Percentiles rank a stretch among this genome's conserved stretches.
Conservation (phyloP, 2,797 vertebrate genomes). For the Chelmon rostratus region DNA sequence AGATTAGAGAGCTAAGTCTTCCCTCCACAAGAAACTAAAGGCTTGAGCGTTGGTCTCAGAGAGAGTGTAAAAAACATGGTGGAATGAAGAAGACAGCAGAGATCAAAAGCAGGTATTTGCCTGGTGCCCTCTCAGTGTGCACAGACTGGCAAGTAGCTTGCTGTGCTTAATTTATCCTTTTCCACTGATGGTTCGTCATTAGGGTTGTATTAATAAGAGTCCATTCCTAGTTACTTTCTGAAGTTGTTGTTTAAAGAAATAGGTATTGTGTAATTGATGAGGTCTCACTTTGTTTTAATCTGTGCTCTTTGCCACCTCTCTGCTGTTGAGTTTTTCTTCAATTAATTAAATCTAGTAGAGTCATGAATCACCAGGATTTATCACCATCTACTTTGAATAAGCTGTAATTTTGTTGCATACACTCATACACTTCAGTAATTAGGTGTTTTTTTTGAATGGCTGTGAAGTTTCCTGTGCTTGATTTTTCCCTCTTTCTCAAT, state of each 20-base stretch:
- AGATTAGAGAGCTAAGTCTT: conserved; percentile 48
- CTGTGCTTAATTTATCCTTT: conserved; percentile 2
- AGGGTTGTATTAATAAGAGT: background rate
- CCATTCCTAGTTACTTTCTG: background rate
- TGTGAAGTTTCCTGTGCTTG: background rate
- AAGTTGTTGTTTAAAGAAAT: background rate
- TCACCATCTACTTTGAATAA: conserved; percentile 18
- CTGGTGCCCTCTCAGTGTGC: background rate
- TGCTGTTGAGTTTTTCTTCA: conserved; percentile 30
- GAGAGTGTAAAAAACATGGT: background rate
- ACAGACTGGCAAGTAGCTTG: background rate
- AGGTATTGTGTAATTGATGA: conserved; percentile 2
- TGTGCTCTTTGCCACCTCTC: background rate
- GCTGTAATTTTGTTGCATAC: background rate
- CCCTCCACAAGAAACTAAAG: conserved; percentile 17
- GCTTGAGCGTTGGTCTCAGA: conserved; percentile 9
- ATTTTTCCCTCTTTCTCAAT: background rate
- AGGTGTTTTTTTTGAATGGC: background rate
- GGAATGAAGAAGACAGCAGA: background rate
- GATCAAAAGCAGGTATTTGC: conserved; percentile 3
- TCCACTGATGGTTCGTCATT: conserved; percentile 2
- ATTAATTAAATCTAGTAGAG: conserved; percentile 42
- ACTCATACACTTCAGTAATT: too few species aligned
- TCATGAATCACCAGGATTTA: conserved; percentile 54
- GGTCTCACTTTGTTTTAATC: background rate